Percentiles rank a stretch among this genome's conserved stretches.
phyloP scores from a whole-genome alignment of 37 sponge, comb jelly and placozoan species.

The Ephydatia muelleri region DNA sequence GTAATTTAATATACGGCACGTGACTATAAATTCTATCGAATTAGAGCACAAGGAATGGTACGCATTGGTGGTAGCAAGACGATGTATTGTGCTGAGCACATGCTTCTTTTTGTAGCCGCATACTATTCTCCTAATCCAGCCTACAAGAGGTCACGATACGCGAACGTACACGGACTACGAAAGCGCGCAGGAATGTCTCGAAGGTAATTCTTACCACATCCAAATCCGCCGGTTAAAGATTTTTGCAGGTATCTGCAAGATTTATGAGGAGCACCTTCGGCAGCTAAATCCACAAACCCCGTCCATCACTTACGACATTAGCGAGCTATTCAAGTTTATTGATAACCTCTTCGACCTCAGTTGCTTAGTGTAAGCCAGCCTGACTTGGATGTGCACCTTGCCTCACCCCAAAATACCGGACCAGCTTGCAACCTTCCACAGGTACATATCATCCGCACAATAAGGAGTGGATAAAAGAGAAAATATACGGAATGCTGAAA shows the following conservation, averaged over 20 bases:
- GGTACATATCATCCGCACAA: slow-evolving; percentile 85
- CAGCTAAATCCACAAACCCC: slow-evolving; percentile 86
- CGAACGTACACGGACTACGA: slow-evolving; percentile 97
- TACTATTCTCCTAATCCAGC: slow-evolving; percentile 95
- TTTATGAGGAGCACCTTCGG: slow-evolving; percentile 96
- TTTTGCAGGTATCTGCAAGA: slow-evolving; percentile 90
- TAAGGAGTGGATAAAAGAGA: slow-evolving; percentile 98
- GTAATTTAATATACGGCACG: not conserved
- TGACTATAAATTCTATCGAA: not conserved
- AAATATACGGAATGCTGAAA: slow-evolving; percentile 90
- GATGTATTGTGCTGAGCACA: not conserved
- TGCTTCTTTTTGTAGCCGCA: slow-evolving; percentile 62
- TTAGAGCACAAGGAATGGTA: not conserved
- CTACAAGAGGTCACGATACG: slow-evolving; percentile 74
- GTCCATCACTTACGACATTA: slow-evolving; percentile 98
- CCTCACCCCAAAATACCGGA: not conserved
- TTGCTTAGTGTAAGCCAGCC: slow-evolving; percentile 82
- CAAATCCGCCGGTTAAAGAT: not conserved
- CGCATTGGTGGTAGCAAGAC: not conserved
- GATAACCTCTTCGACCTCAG: slow-evolving; percentile 90
- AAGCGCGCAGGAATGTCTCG: slow-evolving; percentile 86
- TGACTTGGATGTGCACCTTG: not conserved
- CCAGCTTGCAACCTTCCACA: slow-evolving; percentile 78
- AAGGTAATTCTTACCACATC: slow-evolving; percentile 65
- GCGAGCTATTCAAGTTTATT: slow-evolving; percentile 94